Base-by-base conservation (phyloP, 2,888 invertebrate genomes). In the Coecobrya sp. region DNA sequence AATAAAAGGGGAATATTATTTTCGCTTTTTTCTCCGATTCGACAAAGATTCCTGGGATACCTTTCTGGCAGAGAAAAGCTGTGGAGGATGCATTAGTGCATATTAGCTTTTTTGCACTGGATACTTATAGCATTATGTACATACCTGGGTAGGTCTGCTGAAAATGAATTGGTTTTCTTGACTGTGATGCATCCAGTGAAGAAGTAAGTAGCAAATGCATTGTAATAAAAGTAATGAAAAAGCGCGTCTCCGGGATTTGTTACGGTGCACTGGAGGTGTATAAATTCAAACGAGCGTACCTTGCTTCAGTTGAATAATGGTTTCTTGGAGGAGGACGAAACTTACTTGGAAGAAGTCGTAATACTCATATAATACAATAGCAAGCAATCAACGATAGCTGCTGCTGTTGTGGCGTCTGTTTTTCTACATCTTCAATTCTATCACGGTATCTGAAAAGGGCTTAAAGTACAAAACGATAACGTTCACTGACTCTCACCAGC, bases 141-240 rank as follows among this genome's bases (percentile, higher is more conserved):
- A n/a, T n/a, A n/a, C n/a, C n/a, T n/a, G n/a, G 19, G 27, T 27
- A 79, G 10, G 45, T 16, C 49, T 1, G 55, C 27, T 49, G 16
- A 11, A 81, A 81, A 81, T 81, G 81, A 81, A 81, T 81, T 81
- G 81, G 81, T 81, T 81, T 81, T 59, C 52, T 30, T 55, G 86
- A 27, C 27, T 70, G n/a, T 70, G 22, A 16, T n/a, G 73, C 42
- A 49, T 73, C 0, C 36, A 19, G 70, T 42, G 36, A 52, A 30
- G 25, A 22, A 30, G 19, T 45, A n/a, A 76, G 86, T 45, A 87
- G 76, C 76, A 87, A 76, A 87, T 45, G 25, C 16, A 52, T 25
- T 70, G 70, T 65, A 88, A 88, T 88, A 88, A 88, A 88, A 88
- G 81, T 88, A 81, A 88, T 88, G 88, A 88, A 88, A 86, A 81